Percentiles rank a stretch among this genome's conserved stretches.
Evolutionary conservation across 2,797 vertebrate genomes (phyloP).

Genomic region (Cryptoprocta ferox): DNA sequence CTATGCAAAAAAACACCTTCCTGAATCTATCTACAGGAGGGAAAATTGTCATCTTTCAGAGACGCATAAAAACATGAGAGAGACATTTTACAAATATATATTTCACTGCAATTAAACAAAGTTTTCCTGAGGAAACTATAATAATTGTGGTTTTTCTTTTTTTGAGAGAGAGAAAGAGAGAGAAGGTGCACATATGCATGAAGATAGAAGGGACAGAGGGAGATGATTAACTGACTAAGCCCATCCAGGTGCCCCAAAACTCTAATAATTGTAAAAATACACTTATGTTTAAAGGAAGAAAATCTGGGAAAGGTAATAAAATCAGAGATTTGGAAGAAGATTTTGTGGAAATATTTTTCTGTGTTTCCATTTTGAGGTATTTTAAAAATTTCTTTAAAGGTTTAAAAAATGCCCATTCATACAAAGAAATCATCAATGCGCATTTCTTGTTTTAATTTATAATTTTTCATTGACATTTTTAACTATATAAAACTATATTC

Average conservation of each 20-base stretch:
- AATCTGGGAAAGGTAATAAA: neutral
- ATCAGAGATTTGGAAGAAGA: neutral
- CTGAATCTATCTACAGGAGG: neutral
- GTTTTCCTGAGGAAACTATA: neutral
- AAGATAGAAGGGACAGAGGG: no score
- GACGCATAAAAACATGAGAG: neutral
- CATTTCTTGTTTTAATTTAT: neutral
- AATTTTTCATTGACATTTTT: neutral
- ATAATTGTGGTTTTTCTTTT: neutral
- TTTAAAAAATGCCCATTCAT: neutral
- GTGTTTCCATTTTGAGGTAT: neutral
- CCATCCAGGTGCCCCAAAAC: neutral
- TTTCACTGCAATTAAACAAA: neutral
- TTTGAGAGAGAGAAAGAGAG: no score
- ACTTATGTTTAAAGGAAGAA: neutral
- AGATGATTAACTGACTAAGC: no score
- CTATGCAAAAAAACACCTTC: neutral
- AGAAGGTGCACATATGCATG: no score
- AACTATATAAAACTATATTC: neutral
- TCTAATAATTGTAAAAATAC: neutral
- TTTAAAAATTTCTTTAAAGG: neutral
- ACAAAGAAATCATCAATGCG: neutral
- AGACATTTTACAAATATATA: neutral
- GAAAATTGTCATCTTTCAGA: neutral
- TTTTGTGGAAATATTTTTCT: neutral